phyloP scores from a whole-genome alignment of 2,113 vertebrate species.

The Oncorhynchus mykiss region DNA sequence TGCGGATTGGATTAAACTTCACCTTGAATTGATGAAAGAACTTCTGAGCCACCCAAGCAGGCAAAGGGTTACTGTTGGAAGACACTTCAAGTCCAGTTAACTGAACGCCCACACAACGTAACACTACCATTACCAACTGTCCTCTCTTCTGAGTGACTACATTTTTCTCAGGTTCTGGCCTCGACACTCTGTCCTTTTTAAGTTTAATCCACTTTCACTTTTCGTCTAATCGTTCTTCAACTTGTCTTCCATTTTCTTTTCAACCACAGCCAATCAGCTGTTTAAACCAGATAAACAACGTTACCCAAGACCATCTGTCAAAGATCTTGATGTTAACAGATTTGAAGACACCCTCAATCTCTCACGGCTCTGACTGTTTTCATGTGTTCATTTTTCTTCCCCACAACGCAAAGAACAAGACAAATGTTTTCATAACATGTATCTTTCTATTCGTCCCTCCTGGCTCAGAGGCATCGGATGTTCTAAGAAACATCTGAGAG shows the following conservation, averaged over 20 bases:
- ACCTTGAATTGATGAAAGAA: not conserved
- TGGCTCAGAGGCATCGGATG: not conserved
- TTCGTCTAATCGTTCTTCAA: not conserved
- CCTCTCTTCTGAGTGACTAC: too few relatives aligned
- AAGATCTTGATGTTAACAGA: conserved; percentile 2
- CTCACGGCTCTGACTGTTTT: not conserved
- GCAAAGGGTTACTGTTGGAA: not conserved
- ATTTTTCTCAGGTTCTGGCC: too few relatives aligned
- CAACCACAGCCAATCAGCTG: not conserved
- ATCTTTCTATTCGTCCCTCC: conserved; percentile 1
- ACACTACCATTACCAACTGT: not conserved
- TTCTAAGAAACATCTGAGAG: conserved; percentile 15
- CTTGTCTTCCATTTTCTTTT: not conserved
- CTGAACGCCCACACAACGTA: not conserved
- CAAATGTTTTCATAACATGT: not conserved
- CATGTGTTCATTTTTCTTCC: not conserved
- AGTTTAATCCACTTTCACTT: not conserved
- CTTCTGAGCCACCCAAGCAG: not conserved
- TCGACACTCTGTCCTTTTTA: not conserved
- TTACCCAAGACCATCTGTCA: not conserved
- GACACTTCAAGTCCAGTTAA: not conserved
- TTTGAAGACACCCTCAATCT: not conserved
- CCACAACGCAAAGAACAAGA: not conserved
- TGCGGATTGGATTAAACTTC: not conserved
- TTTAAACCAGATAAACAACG: not conserved